Conservation (phyloP, 2,888 invertebrate genomes). For the Acrobasis consociella region DNA sequence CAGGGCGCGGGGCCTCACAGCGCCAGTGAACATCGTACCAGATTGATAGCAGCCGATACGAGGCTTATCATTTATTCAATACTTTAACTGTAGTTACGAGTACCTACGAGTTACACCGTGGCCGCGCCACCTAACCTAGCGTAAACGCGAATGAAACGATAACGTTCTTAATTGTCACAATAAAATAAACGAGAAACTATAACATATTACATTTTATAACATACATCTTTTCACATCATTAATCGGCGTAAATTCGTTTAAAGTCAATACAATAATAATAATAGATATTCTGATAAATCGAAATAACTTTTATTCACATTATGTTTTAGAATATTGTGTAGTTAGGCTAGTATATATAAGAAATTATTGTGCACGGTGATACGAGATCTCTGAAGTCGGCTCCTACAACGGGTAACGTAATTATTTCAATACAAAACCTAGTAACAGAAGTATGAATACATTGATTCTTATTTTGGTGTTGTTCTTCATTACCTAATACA, state of each 20-base stretch:
- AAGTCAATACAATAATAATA: conserved; percentile 73
- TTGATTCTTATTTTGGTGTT: conserved; percentile 35
- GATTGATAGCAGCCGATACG: conserved; percentile 51
- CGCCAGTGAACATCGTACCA: conserved; percentile 57
- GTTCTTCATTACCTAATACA: conserved; percentile 35
- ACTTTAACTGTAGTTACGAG: conserved; percentile 48
- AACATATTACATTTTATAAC: conserved; percentile 61
- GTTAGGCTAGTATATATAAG: conserved; percentile 62
- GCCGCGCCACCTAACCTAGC: conserved; percentile 79
- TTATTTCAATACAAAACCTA: conserved; percentile 14
- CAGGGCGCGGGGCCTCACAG: conserved; percentile 57
- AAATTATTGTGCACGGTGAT: conserved; percentile 72
- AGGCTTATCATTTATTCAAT: conserved; percentile 45
- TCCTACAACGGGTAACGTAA: conserved; percentile 21
- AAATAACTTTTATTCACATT: conserved; percentile 80
- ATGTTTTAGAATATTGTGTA: conserved; percentile 80
- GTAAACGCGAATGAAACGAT: conserved; percentile 74
- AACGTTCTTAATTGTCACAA: conserved; percentile 74
- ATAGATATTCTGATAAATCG: conserved; percentile 78
- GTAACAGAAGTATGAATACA: conserved; percentile 14
- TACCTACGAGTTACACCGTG: conserved; percentile 68
- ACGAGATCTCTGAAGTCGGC: conserved; percentile 63
- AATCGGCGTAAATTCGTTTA: conserved; percentile 75
- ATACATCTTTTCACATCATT: conserved; percentile 55
- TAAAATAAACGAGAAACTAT: conserved; percentile 74